A percentile compares a stretch with the other conserved stretches of the same genome.
These are phyloP conservation scores for Falco concolor DNA, from an alignment of 2,797 vertebrate genomes.

Conservation along the genomic window DNA sequence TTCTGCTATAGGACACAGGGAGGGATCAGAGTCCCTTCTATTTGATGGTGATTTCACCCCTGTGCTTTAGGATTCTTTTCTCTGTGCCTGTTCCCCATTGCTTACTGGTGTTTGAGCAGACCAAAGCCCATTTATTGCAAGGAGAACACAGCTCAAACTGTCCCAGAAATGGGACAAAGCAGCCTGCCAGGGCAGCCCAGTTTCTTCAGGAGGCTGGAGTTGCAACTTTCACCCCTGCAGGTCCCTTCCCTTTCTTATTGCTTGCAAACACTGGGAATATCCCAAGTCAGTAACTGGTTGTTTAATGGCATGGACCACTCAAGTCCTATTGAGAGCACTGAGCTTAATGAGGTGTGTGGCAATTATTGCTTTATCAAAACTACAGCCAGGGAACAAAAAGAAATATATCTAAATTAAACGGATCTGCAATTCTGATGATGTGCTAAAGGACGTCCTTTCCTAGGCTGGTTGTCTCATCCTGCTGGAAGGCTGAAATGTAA, in stretches of 20 bases:
- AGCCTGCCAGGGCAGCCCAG: neutral
- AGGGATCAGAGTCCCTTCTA: neutral
- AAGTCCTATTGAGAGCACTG: slow-evolving; percentile 40
- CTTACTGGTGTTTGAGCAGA: fast-evolving
- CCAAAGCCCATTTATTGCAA: neutral
- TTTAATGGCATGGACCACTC: slow-evolving; percentile 20
- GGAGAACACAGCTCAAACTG: neutral
- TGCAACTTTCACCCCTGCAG: neutral
- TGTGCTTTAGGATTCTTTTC: neutral
- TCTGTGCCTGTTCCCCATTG: neutral
- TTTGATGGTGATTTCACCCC: neutral
- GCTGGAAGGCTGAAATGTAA: neutral
- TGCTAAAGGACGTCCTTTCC: neutral
- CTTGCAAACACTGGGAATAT: neutral
- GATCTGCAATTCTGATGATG: slow-evolving; percentile 3
- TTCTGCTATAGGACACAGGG: neutral
- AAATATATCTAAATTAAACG: slow-evolving; percentile 4
- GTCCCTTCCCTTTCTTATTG: neutral
- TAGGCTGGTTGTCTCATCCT: neutral
- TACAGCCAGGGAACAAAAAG: slow-evolving; percentile 16
- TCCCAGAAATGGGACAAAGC: neutral
- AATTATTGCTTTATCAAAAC: slow-evolving; percentile 26
- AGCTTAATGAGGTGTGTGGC: slow-evolving; percentile 52
- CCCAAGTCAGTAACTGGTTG: neutral
- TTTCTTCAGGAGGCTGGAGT: neutral